Evolutionary conservation across 2,888 invertebrate genomes (phyloP), one percentile per base, ranked within the genome.

Genomic region (Polydrusus pterygomalis): DNA sequence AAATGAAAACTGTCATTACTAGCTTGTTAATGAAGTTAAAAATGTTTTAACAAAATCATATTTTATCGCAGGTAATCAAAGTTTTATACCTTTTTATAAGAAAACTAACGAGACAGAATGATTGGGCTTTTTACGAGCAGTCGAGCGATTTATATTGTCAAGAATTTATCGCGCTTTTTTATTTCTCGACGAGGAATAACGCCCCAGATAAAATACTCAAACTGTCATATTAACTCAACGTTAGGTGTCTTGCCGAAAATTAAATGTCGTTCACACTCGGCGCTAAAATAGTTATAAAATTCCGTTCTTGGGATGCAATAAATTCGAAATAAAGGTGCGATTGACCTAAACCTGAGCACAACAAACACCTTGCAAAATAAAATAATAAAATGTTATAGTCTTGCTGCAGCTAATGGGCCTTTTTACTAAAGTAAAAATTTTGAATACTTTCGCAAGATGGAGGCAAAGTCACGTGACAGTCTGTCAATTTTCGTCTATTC

Each of bases 141-240:
- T 17, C 67, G 54, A 54, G 58, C 38, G 54, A 54, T 51, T 54
- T 67, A 67, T 67, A 54, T 54, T 54, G 38, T 54, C 40, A 38
- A 9, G 54, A 83, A 84, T 86, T 85, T 84, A 85, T 83, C 81
- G 82, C 81, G 80, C 75, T 81, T 81, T 81, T 82, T 83, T 84
- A 67, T 73, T 60, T 73, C 20, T 13, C 45, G 43, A 40, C 80
- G 79, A 80, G 80, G 82, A 83, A 84, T 83, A 83, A 83, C 81
- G 82, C 79, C 43, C 75, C 79, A 79, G 77, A 80, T 80, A 79
- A 80, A 80, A 81, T 80, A 81, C 81, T 82, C 81, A 80, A 82
- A 81, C 83, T 85, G 85, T 84, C 84, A 83, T 82, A 82, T 83
- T 84, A 84, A 82, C 84, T 83, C 82, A 79, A 80, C 82, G 79